Evolutionary conservation across 2,797 vertebrate species (phyloP).

Genomic region (Poecilia velifera): DNA sequence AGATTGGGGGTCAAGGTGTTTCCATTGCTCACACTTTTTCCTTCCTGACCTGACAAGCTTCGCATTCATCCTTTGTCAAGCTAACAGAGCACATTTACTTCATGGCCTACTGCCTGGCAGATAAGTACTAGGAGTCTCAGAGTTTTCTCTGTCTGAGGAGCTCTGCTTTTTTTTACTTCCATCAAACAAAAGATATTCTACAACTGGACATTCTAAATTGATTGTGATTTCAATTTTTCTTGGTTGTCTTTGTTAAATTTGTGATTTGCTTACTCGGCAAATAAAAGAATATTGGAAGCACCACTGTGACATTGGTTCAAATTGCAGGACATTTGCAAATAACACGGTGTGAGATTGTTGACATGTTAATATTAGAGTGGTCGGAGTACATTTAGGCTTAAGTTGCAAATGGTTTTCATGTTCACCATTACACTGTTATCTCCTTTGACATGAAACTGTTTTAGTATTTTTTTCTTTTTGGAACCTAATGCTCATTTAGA

Average conservation of each 20-base stretch:
- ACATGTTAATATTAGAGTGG: background rate
- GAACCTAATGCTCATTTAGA: background rate
- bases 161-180: background rate
- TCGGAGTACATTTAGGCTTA: background rate
- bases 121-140: background rate
- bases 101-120: conserved; percentile 31
- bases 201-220: background rate
- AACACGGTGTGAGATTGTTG: background rate
- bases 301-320: background rate
- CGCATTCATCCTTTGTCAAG: conserved; percentile 54
- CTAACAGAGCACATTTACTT: conserved; percentile 47
- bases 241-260: background rate
- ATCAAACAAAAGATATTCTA: background rate
- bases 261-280: background rate
- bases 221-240: background rate
- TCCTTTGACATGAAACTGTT: background rate
- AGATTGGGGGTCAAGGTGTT: background rate
- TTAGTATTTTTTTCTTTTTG: background rate
- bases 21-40: conserved; percentile 28
- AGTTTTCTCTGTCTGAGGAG: background rate
- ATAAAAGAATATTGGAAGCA: background rate
- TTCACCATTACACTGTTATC: background rate
- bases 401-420: background rate
- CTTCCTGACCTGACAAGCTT: conserved; percentile 41
- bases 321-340: background rate